Percentiles rank a stretch among this genome's conserved stretches.
Evolutionary conservation across 2,113 vertebrate genomes (phyloP).

Genomic region (Albula glossodonta): DNA sequence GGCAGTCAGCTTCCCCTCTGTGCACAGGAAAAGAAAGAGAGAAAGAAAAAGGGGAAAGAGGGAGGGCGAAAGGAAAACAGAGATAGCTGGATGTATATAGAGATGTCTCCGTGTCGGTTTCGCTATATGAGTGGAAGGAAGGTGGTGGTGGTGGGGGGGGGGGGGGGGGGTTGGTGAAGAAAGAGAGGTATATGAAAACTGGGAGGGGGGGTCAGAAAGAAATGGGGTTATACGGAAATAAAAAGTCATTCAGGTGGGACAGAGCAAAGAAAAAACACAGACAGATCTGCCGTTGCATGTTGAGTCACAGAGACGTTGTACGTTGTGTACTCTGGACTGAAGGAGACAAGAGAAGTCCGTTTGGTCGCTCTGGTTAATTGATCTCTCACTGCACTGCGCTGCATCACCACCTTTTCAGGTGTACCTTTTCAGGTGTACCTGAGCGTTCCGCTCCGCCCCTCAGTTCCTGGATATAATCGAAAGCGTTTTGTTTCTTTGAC

Average conservation of each 20-base stretch:
- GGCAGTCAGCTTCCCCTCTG: conserved; percentile 77
- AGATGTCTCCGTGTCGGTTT: conserved; percentile 68
- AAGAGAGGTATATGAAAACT: conserved; percentile 38
- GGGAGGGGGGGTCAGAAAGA: neutral
- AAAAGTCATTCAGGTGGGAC: neutral
- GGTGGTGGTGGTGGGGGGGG: conserved; percentile 42
- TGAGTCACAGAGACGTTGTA: neutral
- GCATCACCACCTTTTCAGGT: neutral
- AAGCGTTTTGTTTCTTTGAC: no score
- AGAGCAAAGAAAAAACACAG: neutral
- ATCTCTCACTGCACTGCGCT: neutral
- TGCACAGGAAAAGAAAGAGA: conserved; percentile 59
- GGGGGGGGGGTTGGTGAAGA: conserved; percentile 33
- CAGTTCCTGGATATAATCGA: neutral
- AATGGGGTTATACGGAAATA: neutral
- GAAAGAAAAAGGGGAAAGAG: conserved; percentile 41
- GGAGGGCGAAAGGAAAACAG: conserved; percentile 53
- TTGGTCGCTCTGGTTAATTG: neutral
- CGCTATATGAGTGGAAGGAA: conserved; percentile 61
- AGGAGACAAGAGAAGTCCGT: neutral
- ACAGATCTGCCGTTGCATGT: neutral
- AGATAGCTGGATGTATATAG: conserved; percentile 65
- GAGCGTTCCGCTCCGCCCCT: neutral
- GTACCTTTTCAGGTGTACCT: neutral
- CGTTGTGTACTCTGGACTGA: neutral